Conservation (phyloP, 1,140 invertebrate species). For the Drosophila pectinifera region DNA sequence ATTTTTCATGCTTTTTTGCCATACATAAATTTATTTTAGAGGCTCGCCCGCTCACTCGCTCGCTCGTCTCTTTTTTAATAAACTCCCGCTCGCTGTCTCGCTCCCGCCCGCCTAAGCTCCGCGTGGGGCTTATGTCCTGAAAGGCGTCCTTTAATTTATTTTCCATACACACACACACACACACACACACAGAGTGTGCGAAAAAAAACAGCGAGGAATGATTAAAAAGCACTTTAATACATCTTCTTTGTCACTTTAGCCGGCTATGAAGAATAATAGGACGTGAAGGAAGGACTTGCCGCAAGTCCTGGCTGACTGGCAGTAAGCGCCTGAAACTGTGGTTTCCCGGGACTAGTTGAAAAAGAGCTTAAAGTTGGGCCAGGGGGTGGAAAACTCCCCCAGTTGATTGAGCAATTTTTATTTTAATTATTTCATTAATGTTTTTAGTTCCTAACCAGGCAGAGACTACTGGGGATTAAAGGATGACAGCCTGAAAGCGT, state of each 20-base stretch:
- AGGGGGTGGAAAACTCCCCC: accelerated
- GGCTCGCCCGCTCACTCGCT: slow-evolving; percentile 6
- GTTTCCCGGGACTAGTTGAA: too few species aligned
- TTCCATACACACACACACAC: slow-evolving; percentile 36
- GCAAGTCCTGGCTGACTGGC: slow-evolving; percentile 29
- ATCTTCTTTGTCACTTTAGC: slow-evolving; percentile 63
- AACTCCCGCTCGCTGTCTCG: slow-evolving; percentile 41
- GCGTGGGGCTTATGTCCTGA: slow-evolving; percentile 43
- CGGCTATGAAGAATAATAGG: slow-evolving; percentile 19
- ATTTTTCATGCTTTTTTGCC: slow-evolving; percentile 70
- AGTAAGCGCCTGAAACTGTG: slow-evolving; percentile 8
- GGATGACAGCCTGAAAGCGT: not conserved
- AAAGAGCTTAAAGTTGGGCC: not conserved
- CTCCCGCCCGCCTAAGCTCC: slow-evolving; percentile 21
- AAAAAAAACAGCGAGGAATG: slow-evolving; percentile 50
- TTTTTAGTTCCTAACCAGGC: not conserved
- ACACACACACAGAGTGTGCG: slow-evolving; percentile 5
- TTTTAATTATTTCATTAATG: not conserved
- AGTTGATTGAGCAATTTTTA: too few species aligned
- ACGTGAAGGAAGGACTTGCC: not conserved
- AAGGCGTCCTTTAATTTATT: slow-evolving; percentile 67
- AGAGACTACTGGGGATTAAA: slow-evolving; percentile 7
- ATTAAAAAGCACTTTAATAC: slow-evolving; percentile 80
- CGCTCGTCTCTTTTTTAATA: slow-evolving; percentile 73
- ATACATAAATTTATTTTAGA: slow-evolving; percentile 51